These are phyloP conservation scores for Tyria jacobaeae DNA, from an alignment of 2,888 invertebrate genomes.

Conservation along the genomic window DNA sequence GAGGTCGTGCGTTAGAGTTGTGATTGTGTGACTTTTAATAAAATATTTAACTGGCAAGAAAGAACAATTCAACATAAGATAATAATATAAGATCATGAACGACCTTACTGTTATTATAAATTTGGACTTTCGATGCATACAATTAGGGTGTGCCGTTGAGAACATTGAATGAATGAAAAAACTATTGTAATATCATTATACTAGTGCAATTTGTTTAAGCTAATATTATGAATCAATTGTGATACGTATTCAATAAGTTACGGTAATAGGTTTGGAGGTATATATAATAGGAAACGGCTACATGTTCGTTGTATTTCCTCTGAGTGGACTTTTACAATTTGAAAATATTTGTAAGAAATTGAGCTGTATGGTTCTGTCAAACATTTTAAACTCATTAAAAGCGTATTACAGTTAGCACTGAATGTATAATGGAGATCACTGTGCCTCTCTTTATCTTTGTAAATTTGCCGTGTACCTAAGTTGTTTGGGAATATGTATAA, in stretches of 20 bases:
- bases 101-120: neutral
- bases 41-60: neutral
- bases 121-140: neutral
- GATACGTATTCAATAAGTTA: constrained; percentile 72
- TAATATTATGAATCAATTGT: constrained; percentile 78
- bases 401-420: too few species aligned
- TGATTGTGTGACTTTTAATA: neutral
- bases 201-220: constrained; percentile 53
- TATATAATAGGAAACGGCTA: constrained; percentile 1
- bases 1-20: constrained; percentile 14
- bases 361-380: neutral
- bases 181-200: constrained; percentile 32
- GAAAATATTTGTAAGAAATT: neutral
- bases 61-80: neutral
- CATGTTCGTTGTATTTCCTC: constrained; percentile 2
- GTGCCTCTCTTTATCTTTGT: too few species aligned
- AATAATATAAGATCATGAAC: too few species aligned
- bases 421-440: too few species aligned
- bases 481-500: too few species aligned
- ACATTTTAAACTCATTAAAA: neutral
- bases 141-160: neutral
- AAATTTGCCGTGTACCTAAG: too few species aligned
- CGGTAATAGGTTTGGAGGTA: constrained; percentile 9
- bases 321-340: neutral
- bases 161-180: constrained; percentile 20